Base-by-base conservation (phyloP, 2,888 invertebrate species). In the Scaptomyza reducta region DNA sequence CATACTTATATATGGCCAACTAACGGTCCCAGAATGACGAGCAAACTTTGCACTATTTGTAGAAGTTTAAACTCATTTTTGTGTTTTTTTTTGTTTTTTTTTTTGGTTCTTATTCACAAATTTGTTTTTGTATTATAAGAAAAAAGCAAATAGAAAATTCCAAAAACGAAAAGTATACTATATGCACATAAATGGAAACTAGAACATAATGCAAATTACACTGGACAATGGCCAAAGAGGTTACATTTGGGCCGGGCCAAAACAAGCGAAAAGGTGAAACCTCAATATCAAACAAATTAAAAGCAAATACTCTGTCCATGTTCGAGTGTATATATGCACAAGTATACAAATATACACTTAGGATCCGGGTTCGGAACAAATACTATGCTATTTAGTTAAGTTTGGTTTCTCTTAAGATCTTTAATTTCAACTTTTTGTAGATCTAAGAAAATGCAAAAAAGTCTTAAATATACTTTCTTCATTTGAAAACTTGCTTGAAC, bases 171-270 rank as follows among this genome's bases (percentile, higher is more conserved):
- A 57, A 63, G 60, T 59, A 64, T 79, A 64, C 63, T 79, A 64
- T 67, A 60, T 56, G 63, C 40, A 64, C 64, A 67, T 64, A 63
- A 67, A 67, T 74, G 75, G 76, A 76, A 76, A 70, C 71, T 66
- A 62, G 83, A 80, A 78, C 80, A 74, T 71, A 68, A 79, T 71
- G 74, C 77, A 82, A 79, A 80, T 79, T 66, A 70, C 49, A 46
- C 49, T 74, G 77, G 77, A 77, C 77, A 77, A 74, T 65, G 77
- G 74, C 68, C 71, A 63, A 64, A 64, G 60, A 63, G 66, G 53
- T 65, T 56, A 54, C 46, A 38, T 50, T 50, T 58, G 45, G 60
- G 18, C 45, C 22, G 49, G 33, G 41, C 63, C 64, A 59, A 51
- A 67, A 47, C 38, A 13, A 11, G 50, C 65, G 54, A 60, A 55